Base-by-base conservation (phyloP, 1,140 invertebrate species). In the Steinernema feltiae region DNA sequence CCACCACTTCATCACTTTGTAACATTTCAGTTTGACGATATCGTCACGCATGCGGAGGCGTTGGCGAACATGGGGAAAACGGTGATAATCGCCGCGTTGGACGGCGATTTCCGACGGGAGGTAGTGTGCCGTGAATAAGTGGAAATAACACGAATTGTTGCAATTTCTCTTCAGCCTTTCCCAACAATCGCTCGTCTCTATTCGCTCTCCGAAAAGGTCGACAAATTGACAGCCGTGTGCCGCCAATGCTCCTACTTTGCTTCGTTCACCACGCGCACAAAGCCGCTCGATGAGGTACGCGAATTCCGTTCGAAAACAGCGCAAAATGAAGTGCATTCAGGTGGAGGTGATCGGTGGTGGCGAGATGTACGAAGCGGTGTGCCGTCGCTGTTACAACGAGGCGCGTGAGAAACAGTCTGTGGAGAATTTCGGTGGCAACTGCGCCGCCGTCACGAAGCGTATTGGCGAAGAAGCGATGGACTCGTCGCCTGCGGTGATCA, bases 71-170 rank as follows among this genome's bases (percentile, higher is more conserved):
- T 75, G 69, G 90, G 90, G 1, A 91, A 91, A 87, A 89, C 88
- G 30, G 90, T 91, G 0, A 89, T 91, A 29, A 90, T 91, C 7
- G 90, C 90, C 27, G 90, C 90, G 27, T 81, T 91, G 48, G 90
- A 91, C 87, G 91, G 90, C 3, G 90, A 90, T 21, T 91, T 88
- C 82, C 89, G 90, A 82, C 87, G 90, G 84, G 85, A 89, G 86
- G 88, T 89, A 81, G 79, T 75, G 35, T 71, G 12, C 7, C 48
- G 17, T 71, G 48, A 73, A 30, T 72, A 21, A 71, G 21, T n/a
- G 18, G 35, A 21, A 2, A 71, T 2, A 71, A 71, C 15, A 76
- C 21, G 17, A 70, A 30, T 21, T 32, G 21, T 76, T 53, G 30
- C 32, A 12, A 24, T 3, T 78, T 86, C n/a, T n/a, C n/a, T n/a